phyloP scores from a whole-genome alignment of 2,888 invertebrate genomes.

The Adela reaumurella region DNA sequence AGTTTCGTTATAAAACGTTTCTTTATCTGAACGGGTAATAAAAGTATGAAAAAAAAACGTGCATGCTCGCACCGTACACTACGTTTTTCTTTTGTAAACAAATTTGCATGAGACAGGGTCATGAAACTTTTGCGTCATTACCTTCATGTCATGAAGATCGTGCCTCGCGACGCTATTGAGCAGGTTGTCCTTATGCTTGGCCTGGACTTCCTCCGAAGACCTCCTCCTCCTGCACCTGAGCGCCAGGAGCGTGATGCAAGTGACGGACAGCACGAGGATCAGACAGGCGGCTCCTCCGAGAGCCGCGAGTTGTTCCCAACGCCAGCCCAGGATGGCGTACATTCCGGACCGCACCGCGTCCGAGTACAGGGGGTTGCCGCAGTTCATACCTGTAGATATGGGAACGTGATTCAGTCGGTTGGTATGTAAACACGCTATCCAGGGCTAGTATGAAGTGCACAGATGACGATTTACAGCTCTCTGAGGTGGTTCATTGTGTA shows the following conservation, averaged over 20 bases:
- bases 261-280: conserved; percentile 7
- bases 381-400: conserved; percentile 19
- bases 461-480: no score
- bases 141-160: conserved; percentile 11
- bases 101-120: no score
- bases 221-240: conserved; percentile 26
- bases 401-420: no score
- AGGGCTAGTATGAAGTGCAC: no score
- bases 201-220: conserved; percentile 20
- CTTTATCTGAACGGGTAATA: no score
- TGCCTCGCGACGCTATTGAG: conserved; percentile 20
- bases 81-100: no score
- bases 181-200: conserved; percentile 14
- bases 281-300: conserved; percentile 9
- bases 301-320: conserved; percentile 4
- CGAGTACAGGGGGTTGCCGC: conserved; percentile 47
- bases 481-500: no score
- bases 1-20: no score
- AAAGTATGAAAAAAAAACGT: no score
- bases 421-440: no score
- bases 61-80: no score
- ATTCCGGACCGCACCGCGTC: conserved; percentile 40
- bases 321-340: conserved; percentile 20
- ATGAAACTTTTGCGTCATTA: no score
- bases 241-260: conserved; percentile 20